Conservation (phyloP, 64 coral and sea anemone species). For the Acropora tenuis region DNA sequence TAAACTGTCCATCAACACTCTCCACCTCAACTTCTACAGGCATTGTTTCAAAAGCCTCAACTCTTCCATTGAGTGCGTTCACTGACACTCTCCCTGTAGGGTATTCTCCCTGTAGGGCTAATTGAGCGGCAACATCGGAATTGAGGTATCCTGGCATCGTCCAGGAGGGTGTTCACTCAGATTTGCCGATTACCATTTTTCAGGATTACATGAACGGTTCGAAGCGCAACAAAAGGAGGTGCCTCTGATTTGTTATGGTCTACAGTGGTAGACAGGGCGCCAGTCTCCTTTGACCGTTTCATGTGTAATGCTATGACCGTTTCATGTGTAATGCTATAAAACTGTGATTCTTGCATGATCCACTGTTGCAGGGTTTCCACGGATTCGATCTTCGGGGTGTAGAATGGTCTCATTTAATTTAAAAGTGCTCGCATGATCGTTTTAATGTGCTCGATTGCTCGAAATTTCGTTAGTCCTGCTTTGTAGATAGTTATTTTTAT, state of each 20-base stretch:
- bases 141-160: constrained; percentile 65
- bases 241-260: neutral
- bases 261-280: too few species aligned
- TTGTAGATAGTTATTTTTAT: too few species aligned
- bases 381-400: too few species aligned
- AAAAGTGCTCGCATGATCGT: too few species aligned
- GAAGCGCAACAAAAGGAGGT: neutral
- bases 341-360: too few species aligned
- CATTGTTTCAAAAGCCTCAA: constrained; percentile 52
- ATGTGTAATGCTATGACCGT: neutral
- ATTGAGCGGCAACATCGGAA: constrained; percentile 47
- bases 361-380: too few species aligned
- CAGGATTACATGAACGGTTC: constrained; percentile 35
- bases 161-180: constrained; percentile 52
- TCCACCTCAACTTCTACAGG: constrained; percentile 39
- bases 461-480: too few species aligned
- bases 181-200: constrained; percentile 43
- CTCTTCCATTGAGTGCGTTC: constrained; percentile 62
- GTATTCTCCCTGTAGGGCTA: constrained; percentile 9
- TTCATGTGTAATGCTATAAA: neutral
- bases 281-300: neutral
- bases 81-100: constrained; percentile 3
- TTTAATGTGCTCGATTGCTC: too few species aligned
- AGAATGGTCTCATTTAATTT: too few species aligned
- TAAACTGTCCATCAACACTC: neutral